Evolutionary conservation across 2,113 vertebrate species (phyloP).

Genomic region (Hemicordylus capensis): DNA sequence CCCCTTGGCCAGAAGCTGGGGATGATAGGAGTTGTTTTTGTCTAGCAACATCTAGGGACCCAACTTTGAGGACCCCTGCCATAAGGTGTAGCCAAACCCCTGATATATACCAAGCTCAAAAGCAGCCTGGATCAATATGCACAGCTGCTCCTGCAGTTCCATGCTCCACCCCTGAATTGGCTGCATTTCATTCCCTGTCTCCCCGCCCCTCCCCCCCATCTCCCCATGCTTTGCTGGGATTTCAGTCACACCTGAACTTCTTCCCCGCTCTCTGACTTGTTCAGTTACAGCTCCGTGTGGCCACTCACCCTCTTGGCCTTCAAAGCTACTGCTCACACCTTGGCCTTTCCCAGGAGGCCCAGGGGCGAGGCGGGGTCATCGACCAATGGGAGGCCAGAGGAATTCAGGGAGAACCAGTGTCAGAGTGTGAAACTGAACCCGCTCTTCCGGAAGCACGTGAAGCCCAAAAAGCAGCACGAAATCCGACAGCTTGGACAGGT

Average conservation of each 20-base stretch:
- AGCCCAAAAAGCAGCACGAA: constrained; percentile 95
- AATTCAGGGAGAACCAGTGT: constrained; percentile 83
- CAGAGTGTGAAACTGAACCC: constrained; percentile 87
- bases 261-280: not conserved
- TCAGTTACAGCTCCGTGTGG: constrained; percentile 85
- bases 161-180: not conserved
- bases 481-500: constrained; percentile 85
- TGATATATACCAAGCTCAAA: too few relatives aligned
- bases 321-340: constrained; percentile 76
- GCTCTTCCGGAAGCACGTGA: constrained; percentile 89
- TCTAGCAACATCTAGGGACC: too few relatives aligned
- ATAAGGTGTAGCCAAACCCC: too few relatives aligned
- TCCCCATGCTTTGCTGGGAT: too few relatives aligned
- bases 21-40: too few relatives aligned
- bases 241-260: too few relatives aligned
- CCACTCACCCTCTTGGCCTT: constrained; percentile 90
- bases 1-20: too few relatives aligned
- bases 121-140: too few relatives aligned
- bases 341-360: constrained; percentile 79
- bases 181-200: not conserved
- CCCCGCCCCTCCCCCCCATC: too few relatives aligned
- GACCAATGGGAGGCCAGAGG: constrained; percentile 62
- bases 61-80: too few relatives aligned
- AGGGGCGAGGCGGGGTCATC: not conserved
- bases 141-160: too few relatives aligned